phyloP scores from a whole-genome alignment of 2,797 vertebrate genomes.

The Geotrypetes seraphini region DNA sequence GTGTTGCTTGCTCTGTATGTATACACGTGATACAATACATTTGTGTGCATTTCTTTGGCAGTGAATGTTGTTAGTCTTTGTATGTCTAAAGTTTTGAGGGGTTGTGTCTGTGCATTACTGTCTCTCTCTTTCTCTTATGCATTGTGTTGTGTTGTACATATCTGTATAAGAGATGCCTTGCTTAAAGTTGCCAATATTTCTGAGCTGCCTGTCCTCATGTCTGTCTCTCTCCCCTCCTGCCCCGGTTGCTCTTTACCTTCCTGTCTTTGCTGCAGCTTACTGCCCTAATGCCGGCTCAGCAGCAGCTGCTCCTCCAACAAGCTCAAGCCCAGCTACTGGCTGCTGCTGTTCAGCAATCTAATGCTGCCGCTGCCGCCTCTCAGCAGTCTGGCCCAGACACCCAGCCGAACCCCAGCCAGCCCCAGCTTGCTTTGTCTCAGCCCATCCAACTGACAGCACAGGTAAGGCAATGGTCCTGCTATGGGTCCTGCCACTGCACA shows the following conservation, averaged over 20 bases:
- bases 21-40: too few relatives aligned
- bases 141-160: too few relatives aligned
- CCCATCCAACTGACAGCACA: slow-evolving; percentile 90
- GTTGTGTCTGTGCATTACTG: too few relatives aligned
- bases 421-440: slow-evolving; percentile 81
- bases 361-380: slow-evolving; percentile 67
- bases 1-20: too few relatives aligned
- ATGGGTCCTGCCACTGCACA: too few relatives aligned
- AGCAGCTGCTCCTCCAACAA: slow-evolving; percentile 84
- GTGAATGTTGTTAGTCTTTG: too few relatives aligned
- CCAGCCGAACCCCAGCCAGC: slow-evolving; percentile 63
- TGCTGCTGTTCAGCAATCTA: slow-evolving; percentile 77
- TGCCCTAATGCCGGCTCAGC: slow-evolving; percentile 81
- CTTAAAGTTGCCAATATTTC: too few relatives aligned
- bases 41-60: too few relatives aligned
- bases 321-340: slow-evolving; percentile 80
- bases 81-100: too few relatives aligned
- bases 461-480: too few relatives aligned
- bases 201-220: slow-evolving; percentile 16
- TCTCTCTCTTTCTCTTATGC: too few relatives aligned
- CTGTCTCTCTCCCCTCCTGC: neutral
- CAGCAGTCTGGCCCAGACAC: slow-evolving; percentile 36
- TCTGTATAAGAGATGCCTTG: too few relatives aligned
- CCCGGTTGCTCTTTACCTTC: neutral
- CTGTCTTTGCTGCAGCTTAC: slow-evolving; percentile 53